Evolutionary conservation across 2,113 vertebrate species (phyloP), one percentile per base, ranked within the genome.

Genomic region (Cyanoramphus novaezelandiae): DNA sequence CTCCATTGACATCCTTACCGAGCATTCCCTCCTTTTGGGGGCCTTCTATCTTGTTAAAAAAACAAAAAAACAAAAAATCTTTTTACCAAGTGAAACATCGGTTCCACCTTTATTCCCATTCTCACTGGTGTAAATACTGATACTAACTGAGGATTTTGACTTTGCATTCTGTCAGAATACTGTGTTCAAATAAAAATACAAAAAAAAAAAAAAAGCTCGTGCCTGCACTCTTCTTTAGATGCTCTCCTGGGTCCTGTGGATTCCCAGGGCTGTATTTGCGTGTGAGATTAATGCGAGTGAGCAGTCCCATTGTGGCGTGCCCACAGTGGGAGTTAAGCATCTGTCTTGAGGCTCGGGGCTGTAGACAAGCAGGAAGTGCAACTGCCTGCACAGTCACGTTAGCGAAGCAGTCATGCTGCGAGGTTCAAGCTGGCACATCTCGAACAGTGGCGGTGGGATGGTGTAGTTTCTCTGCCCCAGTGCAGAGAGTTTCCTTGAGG

Each of bases 101-200:
- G 97, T 96, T 97, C 98, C 98, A 98, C 98, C 98, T 98, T 97
- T 98, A 98, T 98, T 97, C 97, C 98, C 98, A 98, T 98, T 98
- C 97, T 98, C 98, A 98, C 98, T 97, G 98, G 98, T 99, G 99
- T 99, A 99, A 99, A 99, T 99, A 99, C 98, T 99, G 99, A 99
- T 98, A 98, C 98, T 99, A 99, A 99, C 98, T 98, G 98, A 98
- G 98, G 97, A 98, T 98, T 98, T 98, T 98, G 98, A 98, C 98
- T 98, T 98, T 98, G 98, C 98, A 98, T 98, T 99, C 98, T 99
- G 98, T 99, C 98, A 98, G 98, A 99, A 98, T 98, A 98, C 98
- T 99, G 98, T 99, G 99, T 99, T 99, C 98, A 99, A 97, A 99
- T 99, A 99, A 99, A 99, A 98, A 95, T 65, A 96, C 50, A 80